These are phyloP conservation scores for Lepetodrilus schrolli DNA, from an alignment of 2,888 invertebrate species.

Conservation along the genomic window DNA sequence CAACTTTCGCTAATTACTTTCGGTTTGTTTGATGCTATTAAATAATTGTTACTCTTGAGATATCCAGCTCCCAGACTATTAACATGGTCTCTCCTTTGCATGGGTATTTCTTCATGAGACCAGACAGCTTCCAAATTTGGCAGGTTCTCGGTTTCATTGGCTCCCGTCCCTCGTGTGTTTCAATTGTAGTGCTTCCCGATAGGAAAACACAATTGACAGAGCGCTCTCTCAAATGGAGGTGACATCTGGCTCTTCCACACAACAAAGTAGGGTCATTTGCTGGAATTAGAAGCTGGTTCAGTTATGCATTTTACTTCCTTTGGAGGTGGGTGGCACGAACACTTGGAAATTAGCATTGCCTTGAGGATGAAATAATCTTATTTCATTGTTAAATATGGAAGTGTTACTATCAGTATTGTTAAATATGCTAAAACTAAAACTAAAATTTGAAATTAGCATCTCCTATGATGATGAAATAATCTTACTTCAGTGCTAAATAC, in stretches of 20 bases:
- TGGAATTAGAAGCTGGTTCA: neutral
- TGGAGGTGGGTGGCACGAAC: no score
- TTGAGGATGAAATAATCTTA: neutral
- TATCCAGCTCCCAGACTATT: no score
- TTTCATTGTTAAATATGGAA: neutral
- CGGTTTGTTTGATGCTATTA: no score
- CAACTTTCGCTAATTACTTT: no score
- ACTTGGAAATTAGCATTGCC: no score
- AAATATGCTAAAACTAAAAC: neutral
- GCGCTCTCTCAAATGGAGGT: neutral
- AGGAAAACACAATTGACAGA: conserved; percentile 18
- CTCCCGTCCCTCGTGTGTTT: conserved; percentile 3
- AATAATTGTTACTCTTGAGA: no score
- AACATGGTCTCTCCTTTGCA: neutral
- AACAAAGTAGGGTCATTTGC: neutral
- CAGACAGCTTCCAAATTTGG: conserved; percentile 1
- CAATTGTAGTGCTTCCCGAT: neutral
- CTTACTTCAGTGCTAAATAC: no score
- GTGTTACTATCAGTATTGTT: neutral
- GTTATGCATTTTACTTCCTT: neutral
- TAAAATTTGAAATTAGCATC: no score
- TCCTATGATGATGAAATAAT: neutral
- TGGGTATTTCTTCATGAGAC: conserved; percentile 3
- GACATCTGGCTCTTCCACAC: neutral
- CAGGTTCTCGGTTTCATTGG: neutral